Percentiles rank a stretch among this genome's conserved stretches.
Conservation (phyloP, 2,888 invertebrate genomes). For the Bombyx huttoni region DNA sequence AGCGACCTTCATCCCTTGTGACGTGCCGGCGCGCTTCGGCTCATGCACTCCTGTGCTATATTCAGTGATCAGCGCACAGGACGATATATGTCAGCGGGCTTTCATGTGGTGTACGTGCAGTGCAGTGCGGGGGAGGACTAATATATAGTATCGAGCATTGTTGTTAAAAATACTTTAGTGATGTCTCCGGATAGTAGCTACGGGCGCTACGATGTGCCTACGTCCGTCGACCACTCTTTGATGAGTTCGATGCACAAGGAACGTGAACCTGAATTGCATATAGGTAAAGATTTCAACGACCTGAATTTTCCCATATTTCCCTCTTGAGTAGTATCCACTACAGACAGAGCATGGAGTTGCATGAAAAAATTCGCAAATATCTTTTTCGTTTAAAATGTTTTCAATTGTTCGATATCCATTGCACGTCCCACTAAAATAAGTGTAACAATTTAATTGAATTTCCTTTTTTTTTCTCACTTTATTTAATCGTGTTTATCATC, state of each 20-base stretch:
- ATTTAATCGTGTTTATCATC: no score
- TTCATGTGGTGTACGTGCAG: conserved; percentile 60
- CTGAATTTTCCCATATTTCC: background rate
- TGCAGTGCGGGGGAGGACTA: conserved; percentile 53
- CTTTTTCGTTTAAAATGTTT: no score
- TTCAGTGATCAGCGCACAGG: conserved; percentile 39
- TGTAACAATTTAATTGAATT: no score
- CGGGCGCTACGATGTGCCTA: conserved; percentile 68
- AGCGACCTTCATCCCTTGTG: conserved; percentile 65
- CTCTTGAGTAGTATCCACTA: background rate
- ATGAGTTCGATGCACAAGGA: conserved; percentile 57
- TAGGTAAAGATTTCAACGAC: conserved; percentile 63
- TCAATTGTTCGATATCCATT: no score
- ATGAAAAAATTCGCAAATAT: no score
- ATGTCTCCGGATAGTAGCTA: conserved; percentile 79
- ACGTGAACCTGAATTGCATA: conserved; percentile 79
- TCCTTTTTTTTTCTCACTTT: no score
- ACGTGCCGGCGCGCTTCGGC: conserved; percentile 43
- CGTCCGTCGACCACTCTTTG: conserved; percentile 63
- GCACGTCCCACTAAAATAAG: no score
- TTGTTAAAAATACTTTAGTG: conserved; percentile 61
- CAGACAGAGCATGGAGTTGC: no score
- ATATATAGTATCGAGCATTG: conserved; percentile 35
- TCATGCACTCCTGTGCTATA: conserved; percentile 57
- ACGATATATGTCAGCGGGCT: conserved; percentile 33